Evolutionary conservation across 1,140 invertebrate genomes (phyloP).

Genomic region (Drosophila nigrodunni): DNA sequence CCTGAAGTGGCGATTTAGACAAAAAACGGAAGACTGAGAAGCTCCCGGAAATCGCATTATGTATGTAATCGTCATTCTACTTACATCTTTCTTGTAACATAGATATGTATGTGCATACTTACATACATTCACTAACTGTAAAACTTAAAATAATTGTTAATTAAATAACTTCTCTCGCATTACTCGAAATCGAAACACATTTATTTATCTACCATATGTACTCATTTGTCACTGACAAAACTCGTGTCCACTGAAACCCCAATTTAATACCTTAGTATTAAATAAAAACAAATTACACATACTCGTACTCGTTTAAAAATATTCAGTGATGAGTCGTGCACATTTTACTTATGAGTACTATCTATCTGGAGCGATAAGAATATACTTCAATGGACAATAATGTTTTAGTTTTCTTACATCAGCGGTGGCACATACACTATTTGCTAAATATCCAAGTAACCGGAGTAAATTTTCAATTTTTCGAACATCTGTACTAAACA

Average conservation of each 20-base stretch:
- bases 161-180: constrained; percentile 2
- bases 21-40: too few species aligned
- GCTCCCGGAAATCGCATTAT: too few species aligned
- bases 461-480: not conserved
- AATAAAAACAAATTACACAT: constrained; percentile 28
- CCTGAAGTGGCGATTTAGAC: too few species aligned
- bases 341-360: constrained; percentile 6
- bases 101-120: too few species aligned
- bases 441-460: not conserved
- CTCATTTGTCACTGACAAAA: constrained; percentile 46
- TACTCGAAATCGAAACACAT: not conserved
- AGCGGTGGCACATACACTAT: constrained; percentile 17
- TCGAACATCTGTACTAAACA: not conserved
- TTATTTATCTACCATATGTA: constrained; percentile 4
- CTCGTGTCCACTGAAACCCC: constrained; percentile 7
- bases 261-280: constrained; percentile 53
- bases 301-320: not conserved
- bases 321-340: constrained; percentile 13
- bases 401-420: constrained; percentile 41
- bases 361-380: constrained; percentile 35
- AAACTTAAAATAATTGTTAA: not conserved
- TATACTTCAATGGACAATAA: constrained; percentile 7
- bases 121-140: too few species aligned
- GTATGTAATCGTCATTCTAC: too few species aligned
- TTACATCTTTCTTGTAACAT: too few species aligned